Conservation (phyloP, 1,140 invertebrate genomes). For the Tetramorium alpestre region DNA sequence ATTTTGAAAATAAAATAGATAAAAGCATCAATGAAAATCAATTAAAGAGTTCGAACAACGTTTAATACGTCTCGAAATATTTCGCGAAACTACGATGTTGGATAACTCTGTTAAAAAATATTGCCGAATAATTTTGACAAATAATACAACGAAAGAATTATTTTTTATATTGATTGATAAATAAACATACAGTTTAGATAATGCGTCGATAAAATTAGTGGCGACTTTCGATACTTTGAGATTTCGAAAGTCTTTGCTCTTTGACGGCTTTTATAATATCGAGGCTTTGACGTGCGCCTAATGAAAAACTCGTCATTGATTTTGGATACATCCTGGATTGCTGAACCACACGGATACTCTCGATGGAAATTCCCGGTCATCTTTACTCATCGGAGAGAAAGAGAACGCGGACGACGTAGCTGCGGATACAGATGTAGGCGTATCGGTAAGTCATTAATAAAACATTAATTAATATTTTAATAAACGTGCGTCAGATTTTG, state of each 20-base stretch:
- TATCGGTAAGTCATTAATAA: not conserved
- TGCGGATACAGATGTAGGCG: too few species aligned
- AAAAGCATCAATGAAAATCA: too few species aligned
- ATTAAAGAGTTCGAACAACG: too few species aligned
- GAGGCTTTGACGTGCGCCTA: not conserved
- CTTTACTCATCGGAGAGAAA: not conserved
- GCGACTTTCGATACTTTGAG: not conserved
- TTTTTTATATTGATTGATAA: too few species aligned
- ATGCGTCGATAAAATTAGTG: too few species aligned
- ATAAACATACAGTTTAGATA: too few species aligned
- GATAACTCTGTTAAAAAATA: too few species aligned
- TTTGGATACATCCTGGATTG: not conserved
- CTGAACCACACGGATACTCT: not conserved
- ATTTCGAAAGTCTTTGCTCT: not conserved
- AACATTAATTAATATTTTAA: not conserved
- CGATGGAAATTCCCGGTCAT: not conserved
- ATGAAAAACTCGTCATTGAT: not conserved
- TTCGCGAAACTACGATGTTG: too few species aligned
- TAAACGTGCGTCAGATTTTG: not conserved
- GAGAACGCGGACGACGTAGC: not conserved
- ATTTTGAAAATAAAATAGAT: too few species aligned
- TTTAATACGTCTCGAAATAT: too few species aligned
- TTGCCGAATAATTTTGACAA: too few species aligned
- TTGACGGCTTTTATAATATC: not conserved
- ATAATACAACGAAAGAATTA: too few species aligned